Conservation (phyloP, 2,113 vertebrate genomes). For the Sus scrofa region DNA sequence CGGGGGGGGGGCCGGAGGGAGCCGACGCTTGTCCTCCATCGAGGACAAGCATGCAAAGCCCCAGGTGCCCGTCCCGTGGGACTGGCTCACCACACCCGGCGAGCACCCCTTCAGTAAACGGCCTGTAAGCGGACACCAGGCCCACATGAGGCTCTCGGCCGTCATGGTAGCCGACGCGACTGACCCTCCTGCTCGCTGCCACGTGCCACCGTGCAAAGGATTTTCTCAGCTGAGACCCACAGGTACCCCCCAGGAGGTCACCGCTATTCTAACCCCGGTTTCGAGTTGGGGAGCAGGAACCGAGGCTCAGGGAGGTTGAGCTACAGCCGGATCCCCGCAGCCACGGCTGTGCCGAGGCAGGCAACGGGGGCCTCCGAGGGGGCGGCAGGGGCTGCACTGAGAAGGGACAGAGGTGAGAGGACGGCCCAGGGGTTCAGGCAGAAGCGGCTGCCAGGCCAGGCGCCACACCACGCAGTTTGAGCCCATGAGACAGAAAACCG, state of each 20-base stretch:
- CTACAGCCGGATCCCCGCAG: neutral
- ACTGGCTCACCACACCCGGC: no score
- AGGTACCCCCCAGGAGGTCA: rapidly evolving
- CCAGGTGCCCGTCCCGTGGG: rapidly evolving
- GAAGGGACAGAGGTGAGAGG: neutral
- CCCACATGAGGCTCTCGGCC: rapidly evolving
- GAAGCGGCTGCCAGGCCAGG: neutral
- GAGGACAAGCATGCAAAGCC: rapidly evolving
- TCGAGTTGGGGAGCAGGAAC: neutral
- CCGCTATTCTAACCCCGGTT: neutral
- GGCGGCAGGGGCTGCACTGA: neutral
- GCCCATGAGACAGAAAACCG: neutral
- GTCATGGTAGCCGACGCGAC: rapidly evolving
- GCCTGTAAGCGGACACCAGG: rapidly evolving
- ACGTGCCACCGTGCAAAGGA: rapidly evolving
- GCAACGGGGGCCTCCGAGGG: neutral
- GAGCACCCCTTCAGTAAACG: rapidly evolving
- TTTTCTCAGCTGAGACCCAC: neutral
- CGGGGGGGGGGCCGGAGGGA: neutral
- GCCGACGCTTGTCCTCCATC: neutral
- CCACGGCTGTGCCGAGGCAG: rapidly evolving
- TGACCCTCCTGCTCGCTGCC: rapidly evolving
- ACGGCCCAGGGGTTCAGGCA: neutral
- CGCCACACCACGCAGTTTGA: neutral
- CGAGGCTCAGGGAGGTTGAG: rapidly evolving